Base-by-base conservation (phyloP, 2,113 vertebrate species). In the Chlamydotis undulata region DNA sequence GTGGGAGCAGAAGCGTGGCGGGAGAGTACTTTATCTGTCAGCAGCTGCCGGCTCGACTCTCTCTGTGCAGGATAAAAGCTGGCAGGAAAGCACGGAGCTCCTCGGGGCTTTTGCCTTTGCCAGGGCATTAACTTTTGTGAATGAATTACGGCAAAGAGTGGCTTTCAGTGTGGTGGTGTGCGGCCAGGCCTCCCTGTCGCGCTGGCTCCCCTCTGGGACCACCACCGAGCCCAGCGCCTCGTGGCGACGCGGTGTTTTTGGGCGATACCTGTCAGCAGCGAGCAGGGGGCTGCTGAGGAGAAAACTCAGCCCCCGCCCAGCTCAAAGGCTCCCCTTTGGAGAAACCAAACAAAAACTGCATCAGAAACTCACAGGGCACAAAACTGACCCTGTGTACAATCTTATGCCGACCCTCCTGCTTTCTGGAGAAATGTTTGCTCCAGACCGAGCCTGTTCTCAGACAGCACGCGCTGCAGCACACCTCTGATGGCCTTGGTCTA, bases 21-120 rank as follows among this genome's bases (percentile, higher is more conserved):
- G 92, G 93, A 93, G 85, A 95, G 63, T 76, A 31, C 45, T 83
- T 74, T 19, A 74, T 77, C 94, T 92, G 88, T 90, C 92, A 75
- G 88, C 92, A 93, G 92, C 92, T 77, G 82, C 59, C 10, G 7
- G 29, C 65, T 90, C 2, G 2, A 52, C 71, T 26, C 76, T 52
- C 71, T 83, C 73, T 55, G 65, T 64, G 75, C 68, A 55, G 90
- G 64, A n/a, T 65, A 55, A 83, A 91, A 95, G 91, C 89, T 84
- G 87, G 67, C 41, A 50, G 77, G 90, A 59, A 75, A 47, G 91
- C 47, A 12, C 0, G 0, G 69, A 26, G 57, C 70, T 89, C 37
- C 28, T 11, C 11, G 0, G 63, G 70, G 85, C 70, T 39, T 39
- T 82, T 76, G 13, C 71, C 69, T 94, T 21, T 49, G 70, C 93